These are phyloP conservation scores for Gryon sp. DNA, from an alignment of 1,140 invertebrate species.

Conservation along the genomic window DNA sequence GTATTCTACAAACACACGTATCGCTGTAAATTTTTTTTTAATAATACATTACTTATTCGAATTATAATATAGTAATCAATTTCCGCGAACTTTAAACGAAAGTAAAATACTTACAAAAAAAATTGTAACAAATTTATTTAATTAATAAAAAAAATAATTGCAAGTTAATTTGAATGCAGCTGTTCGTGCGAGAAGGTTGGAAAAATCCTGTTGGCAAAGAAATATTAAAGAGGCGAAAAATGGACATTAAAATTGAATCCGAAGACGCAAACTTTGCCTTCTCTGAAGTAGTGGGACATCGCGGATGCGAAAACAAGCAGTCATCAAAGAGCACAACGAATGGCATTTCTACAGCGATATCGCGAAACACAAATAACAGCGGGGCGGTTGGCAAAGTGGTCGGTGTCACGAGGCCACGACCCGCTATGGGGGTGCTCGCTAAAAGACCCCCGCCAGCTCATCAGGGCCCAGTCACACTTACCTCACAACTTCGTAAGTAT, in stretches of 20 bases:
- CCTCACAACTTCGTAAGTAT: slow-evolving; percentile 79
- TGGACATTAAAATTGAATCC: slow-evolving; percentile 84
- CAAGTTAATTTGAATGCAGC: neutral
- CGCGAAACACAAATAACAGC: slow-evolving; percentile 61
- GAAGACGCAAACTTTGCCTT: slow-evolving; percentile 83
- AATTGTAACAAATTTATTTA: no score
- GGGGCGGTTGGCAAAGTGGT: slow-evolving; percentile 68
- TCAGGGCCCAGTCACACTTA: slow-evolving; percentile 78
- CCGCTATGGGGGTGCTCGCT: slow-evolving; percentile 69
- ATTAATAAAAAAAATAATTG: no score
- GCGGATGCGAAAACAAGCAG: slow-evolving; percentile 61
- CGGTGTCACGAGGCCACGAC: slow-evolving; percentile 73
- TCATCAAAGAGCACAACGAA: slow-evolving; percentile 63
- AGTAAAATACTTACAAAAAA: no score
- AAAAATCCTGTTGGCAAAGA: slow-evolving; percentile 75
- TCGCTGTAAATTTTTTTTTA: no score
- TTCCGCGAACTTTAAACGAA: no score
- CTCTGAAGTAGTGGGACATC: slow-evolving; percentile 66
- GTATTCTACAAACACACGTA: no score
- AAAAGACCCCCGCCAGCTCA: slow-evolving; percentile 71
- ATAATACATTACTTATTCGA: no score
- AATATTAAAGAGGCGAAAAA: slow-evolving; percentile 82
- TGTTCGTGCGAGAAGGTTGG: slow-evolving; percentile 67
- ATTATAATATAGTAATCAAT: no score
- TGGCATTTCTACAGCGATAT: slow-evolving; percentile 61